phyloP scores from a whole-genome alignment of 1,140 invertebrate genomes.

The Meteorus sp. region DNA sequence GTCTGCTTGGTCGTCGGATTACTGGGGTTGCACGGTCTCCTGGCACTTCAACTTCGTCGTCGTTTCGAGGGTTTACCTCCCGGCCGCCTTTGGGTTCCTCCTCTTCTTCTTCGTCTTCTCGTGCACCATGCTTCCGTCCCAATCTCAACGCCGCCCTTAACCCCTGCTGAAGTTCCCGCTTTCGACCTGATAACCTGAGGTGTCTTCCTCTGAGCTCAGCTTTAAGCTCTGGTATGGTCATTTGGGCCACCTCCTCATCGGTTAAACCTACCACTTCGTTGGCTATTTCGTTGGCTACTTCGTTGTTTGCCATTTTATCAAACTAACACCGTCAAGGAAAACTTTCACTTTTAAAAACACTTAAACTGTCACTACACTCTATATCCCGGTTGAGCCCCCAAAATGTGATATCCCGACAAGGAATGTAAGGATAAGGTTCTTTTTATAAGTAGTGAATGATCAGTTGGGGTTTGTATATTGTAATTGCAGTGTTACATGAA shows the following conservation, averaged over 20 bases:
- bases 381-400: slow-evolving; percentile 28
- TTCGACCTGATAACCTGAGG: slow-evolving; percentile 1
- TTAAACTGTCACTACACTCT: slow-evolving; percentile 6
- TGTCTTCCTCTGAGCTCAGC: slow-evolving; percentile 7
- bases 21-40: neutral
- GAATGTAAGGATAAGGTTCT: neutral
- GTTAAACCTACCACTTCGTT: neutral
- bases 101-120: slow-evolving; percentile 18
- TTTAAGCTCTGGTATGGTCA: slow-evolving; percentile 16
- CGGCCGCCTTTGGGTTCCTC: neutral
- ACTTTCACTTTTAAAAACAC: neutral
- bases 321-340: too few species aligned
- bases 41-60: neutral
- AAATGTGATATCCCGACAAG: slow-evolving; percentile 18
- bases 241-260: neutral
- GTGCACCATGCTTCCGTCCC: neutral
- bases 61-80: neutral
- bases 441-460: too few species aligned
- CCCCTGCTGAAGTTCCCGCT: neutral
- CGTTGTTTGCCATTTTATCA: neutral
- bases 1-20: slow-evolving; percentile 3
- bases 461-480: neutral
- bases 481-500: too few species aligned
- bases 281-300: too few species aligned
- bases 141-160: neutral